Conservation (phyloP, 2,797 vertebrate species). For the Cottoperca gobio region DNA sequence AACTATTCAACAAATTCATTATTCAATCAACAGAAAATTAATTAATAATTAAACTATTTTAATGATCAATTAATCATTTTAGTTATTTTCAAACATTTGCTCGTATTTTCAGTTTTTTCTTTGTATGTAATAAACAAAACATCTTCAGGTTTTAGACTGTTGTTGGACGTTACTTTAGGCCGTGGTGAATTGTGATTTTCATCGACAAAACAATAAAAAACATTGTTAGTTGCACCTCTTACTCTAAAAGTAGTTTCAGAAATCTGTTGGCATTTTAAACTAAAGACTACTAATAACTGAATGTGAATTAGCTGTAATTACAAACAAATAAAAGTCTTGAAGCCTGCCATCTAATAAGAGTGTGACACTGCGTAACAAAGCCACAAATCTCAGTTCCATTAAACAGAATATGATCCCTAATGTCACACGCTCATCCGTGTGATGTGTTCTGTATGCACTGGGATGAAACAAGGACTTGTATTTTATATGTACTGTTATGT, state of each 20-base stretch:
- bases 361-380: background rate
- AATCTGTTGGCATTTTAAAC: too few relatives aligned
- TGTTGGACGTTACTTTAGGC: background rate
- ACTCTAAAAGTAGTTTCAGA: too few relatives aligned
- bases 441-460: background rate
- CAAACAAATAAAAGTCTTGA: background rate
- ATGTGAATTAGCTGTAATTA: background rate
- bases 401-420: conserved; percentile 5
- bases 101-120: too few relatives aligned
- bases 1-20: background rate
- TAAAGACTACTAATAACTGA: background rate
- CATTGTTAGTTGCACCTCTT: background rate
- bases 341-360: background rate
- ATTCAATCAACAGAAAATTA: background rate
- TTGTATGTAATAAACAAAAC: too few relatives aligned
- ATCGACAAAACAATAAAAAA: background rate
- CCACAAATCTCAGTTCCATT: conserved; percentile 15
- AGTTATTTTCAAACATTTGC: background rate
- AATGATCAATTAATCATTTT: background rate
- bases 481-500: conserved; percentile 32
- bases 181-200: background rate
- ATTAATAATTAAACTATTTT: background rate
- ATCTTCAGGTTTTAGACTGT: background rate
- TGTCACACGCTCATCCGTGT: conserved; percentile 18
- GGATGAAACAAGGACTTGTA: conserved; percentile 8